Base-by-base conservation (phyloP, 1,140 invertebrate genomes). In the Lepeophtheirus salmonis region DNA sequence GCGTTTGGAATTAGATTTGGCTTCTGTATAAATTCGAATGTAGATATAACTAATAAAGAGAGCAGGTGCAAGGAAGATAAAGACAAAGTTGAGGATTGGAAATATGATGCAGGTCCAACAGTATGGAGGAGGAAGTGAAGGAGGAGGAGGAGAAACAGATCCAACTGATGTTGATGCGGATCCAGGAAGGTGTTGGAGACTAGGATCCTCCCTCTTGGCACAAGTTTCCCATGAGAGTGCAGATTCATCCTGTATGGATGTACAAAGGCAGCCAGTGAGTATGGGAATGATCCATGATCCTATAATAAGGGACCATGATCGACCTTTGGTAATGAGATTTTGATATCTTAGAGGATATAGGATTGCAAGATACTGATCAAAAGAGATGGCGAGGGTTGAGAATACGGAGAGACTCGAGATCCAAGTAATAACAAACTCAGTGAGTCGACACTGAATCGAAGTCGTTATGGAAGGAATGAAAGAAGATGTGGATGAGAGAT, bases 331-430 rank as follows among this genome's bases (percentile, higher is more conserved):
- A 61, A 90, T 77, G 24, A 81, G 78, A 14, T 79, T 79, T 63
- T 84, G 81, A 69, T 89, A 89, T n/a, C 83, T 79, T 20, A 89
- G 73, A 0, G 86, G 86, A 68, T 86, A 83, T 3, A 85, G 83
- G 24, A 91, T 84, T 0, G 86, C 87, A 63, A 83, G 82, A 70
- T 87, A 89, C 66, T 89, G 83, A 67, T 91, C 87, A 1, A 87
- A 71, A 0, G 84, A 83, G 30, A 91, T 86, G 10, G 89, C 75
- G 6, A 87, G 75, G 3, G 89, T 79, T 0, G 82, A 82, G 18
- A 86, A 74, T 1, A 80, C 76, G 14, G 77, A 78, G 16, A 76
- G 76, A 0, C 74, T 72, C 13, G 76, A 74, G 50, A 76, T 73
- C 1, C 76, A 66, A 26, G 73, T 76, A 53, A 75, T 72, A 2